Base-by-base conservation (phyloP, 37 sponge, comb jelly and placozoan genomes). In the Bolinopsis microptera region DNA sequence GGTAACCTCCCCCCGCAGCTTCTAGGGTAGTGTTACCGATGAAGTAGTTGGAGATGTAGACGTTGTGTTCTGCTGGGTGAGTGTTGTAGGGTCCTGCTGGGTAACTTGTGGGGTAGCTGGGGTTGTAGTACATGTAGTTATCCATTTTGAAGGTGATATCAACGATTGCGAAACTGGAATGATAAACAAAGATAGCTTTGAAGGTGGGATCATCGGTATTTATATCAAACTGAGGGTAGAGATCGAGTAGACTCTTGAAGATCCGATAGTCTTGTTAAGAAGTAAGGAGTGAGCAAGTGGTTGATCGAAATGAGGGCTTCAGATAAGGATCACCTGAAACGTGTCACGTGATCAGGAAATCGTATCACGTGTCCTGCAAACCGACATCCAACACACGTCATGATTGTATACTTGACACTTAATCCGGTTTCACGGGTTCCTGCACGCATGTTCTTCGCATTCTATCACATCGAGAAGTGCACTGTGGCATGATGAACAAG, bases 31-130 rank as follows among this genome's bases (percentile, higher is more conserved):
- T 77, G 80, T 77, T 77, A 35, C 80, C 80, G 3, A 77, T 31
- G 80, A 77, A 77, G 21, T 77, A 77, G 80, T 77, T 77, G 80
- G 80, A 77, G 80, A 77, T 77, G 36, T 77, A 77, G 35, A 77
- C 80, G 37, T 77, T 77, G 1, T 77, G 80, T 77, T 77, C 80
- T 1, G 80, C 21, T 32, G 33, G 80, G 37, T 35, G 9, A 3
- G 33, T 1, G 80, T 28, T 34, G 80, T 34, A 18, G 33, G 80
- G 35, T 32, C 36, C 36, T 5, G 27, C 74, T 31, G 5, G 80
- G 35, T 26, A 70, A n/a, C 74, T 3, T 9, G 30, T 70, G 74
- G 30, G 74, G 74, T 48, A 48, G 74, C 2, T 70, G 74, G 28
- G 30, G 35, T 77, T 77, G 80, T 77, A 77, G 36, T 35, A 35